A percentile compares a stretch with the other conserved stretches of the same genome.
Evolutionary conservation across 2,113 vertebrate species (phyloP).

Genomic region (Sapayoa aenigma): DNA sequence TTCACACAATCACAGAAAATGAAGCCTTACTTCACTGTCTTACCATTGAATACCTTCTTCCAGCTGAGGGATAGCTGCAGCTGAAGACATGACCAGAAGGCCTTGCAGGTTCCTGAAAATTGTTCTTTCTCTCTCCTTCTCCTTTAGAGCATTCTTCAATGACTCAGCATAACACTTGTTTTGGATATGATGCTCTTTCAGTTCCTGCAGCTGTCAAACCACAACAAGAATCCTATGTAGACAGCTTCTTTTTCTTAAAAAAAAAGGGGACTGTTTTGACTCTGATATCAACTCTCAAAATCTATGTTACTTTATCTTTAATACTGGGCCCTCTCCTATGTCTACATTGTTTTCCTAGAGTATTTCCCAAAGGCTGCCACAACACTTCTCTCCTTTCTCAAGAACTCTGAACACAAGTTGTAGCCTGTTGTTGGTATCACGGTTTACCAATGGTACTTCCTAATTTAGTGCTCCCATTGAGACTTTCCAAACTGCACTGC

Average conservation of each 20-base stretch:
- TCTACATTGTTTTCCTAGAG: neutral
- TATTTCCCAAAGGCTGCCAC: neutral
- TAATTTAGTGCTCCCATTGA: rapidly evolving
- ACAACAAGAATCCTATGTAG: neutral
- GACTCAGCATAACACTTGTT: slow-evolving; percentile 61
- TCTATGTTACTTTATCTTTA: neutral
- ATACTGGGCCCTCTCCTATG: neutral
- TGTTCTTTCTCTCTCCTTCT: slow-evolving; percentile 69
- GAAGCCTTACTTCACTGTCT: neutral
- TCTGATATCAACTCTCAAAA: neutral
- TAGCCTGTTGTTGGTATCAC: neutral
- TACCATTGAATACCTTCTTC: slow-evolving; percentile 81
- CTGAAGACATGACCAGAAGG: slow-evolving; percentile 36
- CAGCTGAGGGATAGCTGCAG: slow-evolving; percentile 69
- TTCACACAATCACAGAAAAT: neutral
- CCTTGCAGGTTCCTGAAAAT: slow-evolving; percentile 71
- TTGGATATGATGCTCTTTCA: slow-evolving; percentile 67
- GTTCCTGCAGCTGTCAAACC: slow-evolving; percentile 78
- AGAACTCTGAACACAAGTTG: neutral
- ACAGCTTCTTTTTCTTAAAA: neutral
- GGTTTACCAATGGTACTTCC: neutral
- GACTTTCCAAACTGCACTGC: neutral
- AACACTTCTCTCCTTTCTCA: neutral
- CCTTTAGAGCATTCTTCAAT: slow-evolving; percentile 65
- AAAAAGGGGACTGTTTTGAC: neutral